These are phyloP conservation scores for Pseudolaguvia tuberculata DNA, from an alignment of 2,113 vertebrate species.

Conservation along the genomic window DNA sequence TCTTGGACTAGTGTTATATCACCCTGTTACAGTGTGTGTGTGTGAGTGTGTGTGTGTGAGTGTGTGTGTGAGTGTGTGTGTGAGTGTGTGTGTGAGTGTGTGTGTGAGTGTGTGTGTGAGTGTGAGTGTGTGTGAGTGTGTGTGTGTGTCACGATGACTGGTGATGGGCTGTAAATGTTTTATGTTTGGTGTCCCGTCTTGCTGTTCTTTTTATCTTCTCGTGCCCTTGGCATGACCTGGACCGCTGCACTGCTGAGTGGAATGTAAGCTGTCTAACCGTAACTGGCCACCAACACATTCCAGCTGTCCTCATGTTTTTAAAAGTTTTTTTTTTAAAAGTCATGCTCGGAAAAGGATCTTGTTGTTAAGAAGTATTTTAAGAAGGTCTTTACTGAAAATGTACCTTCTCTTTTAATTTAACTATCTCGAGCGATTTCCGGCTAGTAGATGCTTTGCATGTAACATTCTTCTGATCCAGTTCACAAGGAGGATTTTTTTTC, in stretches of 20 bases:
- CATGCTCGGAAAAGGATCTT: not conserved
- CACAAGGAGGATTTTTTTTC: slow-evolving; percentile 20
- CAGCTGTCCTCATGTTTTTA: slow-evolving; percentile 17
- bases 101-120: too few relatives aligned
- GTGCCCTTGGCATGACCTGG: slow-evolving; percentile 29
- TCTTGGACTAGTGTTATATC: too few relatives aligned
- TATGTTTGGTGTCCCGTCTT: slow-evolving; percentile 18
- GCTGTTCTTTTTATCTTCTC: slow-evolving; percentile 19
- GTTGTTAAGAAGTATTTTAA: not conserved
- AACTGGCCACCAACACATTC: slow-evolving; percentile 24
- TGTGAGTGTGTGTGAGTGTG: not conserved
- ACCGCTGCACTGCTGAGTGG: slow-evolving; percentile 10
- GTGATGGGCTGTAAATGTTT: not conserved
- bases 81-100: too few relatives aligned
- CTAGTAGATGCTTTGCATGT: not conserved
- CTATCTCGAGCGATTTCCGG: not conserved
- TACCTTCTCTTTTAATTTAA: not conserved
- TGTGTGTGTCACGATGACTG: not conserved
- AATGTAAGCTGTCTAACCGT: slow-evolving; percentile 16
- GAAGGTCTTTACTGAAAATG: too few relatives aligned
- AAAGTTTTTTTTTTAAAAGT: not conserved
- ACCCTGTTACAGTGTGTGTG: too few relatives aligned
- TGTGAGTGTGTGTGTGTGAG: too few relatives aligned
- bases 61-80: too few relatives aligned
- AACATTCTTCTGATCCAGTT: not conserved